Evolutionary conservation across 2,113 vertebrate species (phyloP), one percentile per base, ranked within the genome.

Genomic region (Labeo rohita): DNA sequence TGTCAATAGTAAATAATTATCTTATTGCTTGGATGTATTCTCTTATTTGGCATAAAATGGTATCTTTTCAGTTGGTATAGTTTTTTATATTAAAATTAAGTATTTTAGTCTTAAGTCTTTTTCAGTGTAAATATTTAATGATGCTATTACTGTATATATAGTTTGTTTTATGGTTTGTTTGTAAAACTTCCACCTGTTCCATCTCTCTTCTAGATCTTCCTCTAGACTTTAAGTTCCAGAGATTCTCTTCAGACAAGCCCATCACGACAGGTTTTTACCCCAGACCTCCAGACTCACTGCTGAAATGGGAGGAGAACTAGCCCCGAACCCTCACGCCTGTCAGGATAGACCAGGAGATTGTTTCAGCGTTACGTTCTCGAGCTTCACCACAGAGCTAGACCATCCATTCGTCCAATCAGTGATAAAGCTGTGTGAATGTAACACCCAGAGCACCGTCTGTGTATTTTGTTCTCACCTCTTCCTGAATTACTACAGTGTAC

Each of bases 151-250:
- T 34, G 15, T 70, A 70, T 8, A 5, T 5, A 21, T 21, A 70
- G 63, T 66, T 66, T 66, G 63, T 65, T 66, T 68, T 68, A 34
- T 65, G 18, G 18, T 74, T 39, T 45, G 39, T 47, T 3, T 50
- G 45, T 52, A 4, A 72, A 70, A 21, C 36, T 36, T 18, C 34
- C 13, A 75, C 39, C 36, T 56, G 18, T 21, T 70, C 43, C 92
- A 84, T 91, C 85, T 93, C 87, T 79, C 90, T 81, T 23, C 36
- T 34, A 99, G 98, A 96, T 95, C 96, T 99, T 89, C 96, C 98
- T 4, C 92, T 99, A 96, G 97, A 99, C 94, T 97, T 97, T 90
- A 96, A 96, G 92, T 99, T 98, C 93, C 93, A 93, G 90, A 95
- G 95, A 91, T 99, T 99, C 92, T 98, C 96, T 90, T 91, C 95